Evolutionary conservation across 64 coral and sea anemone species (phyloP).

Genomic region (Platygyra sinensis): DNA sequence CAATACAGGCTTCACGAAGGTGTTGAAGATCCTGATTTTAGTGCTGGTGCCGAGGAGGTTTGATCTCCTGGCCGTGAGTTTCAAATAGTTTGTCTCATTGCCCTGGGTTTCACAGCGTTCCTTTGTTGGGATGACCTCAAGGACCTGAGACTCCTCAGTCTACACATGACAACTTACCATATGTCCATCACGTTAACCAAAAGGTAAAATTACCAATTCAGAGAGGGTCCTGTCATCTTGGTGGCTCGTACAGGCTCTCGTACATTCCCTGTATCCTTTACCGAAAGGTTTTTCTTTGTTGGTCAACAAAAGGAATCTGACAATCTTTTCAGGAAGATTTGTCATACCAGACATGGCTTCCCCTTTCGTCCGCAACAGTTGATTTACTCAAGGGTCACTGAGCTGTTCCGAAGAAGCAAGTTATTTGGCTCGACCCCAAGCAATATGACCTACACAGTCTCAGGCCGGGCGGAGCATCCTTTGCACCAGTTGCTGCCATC

Average conservation of each 20-base stretch:
- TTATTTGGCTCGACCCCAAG: no score
- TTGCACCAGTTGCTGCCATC: no score
- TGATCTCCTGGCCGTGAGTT: background rate
- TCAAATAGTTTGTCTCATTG: no score
- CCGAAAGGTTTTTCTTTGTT: no score
- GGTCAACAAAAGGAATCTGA: no score
- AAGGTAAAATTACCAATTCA: slow-evolving; percentile 4
- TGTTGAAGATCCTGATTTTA: background rate
- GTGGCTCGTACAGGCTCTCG: no score
- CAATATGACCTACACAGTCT: slow-evolving; percentile 5
- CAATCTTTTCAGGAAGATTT: slow-evolving; percentile 31
- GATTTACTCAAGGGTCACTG: background rate
- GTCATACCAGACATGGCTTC: background rate
- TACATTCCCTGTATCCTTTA: no score
- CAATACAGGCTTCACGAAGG: background rate
- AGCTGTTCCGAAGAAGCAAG: slow-evolving; percentile 13
- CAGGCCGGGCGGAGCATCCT: background rate
- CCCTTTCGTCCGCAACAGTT: slow-evolving; percentile 10
- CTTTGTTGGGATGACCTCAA: no score
- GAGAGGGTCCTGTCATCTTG: no score
- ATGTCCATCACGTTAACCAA: background rate
- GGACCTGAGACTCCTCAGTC: background rate
- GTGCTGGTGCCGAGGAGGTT: no score
- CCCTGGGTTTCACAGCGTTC: slow-evolving; percentile 12
- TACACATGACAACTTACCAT: background rate